These are phyloP conservation scores for Pocillopora grandis DNA, from an alignment of 92 coral and sea anemone species.

Conservation along the genomic window DNA sequence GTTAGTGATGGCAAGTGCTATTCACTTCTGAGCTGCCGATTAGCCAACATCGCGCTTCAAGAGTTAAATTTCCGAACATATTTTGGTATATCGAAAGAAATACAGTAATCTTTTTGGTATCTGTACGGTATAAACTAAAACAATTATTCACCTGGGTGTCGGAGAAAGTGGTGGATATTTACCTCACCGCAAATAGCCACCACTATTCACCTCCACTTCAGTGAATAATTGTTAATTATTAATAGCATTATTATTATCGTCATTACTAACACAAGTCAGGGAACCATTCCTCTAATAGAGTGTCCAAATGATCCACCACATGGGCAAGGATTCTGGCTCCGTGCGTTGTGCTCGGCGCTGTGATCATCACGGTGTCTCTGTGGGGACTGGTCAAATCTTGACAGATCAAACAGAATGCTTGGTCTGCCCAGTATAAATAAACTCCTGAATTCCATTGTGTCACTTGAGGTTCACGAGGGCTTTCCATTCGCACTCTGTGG, in stretches of 20 bases:
- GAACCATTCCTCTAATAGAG: conserved; percentile 91
- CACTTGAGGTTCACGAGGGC: conserved; percentile 48
- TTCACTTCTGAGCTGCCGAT: no score
- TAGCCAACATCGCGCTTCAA: no score
- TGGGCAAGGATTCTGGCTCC: conserved; percentile 78
- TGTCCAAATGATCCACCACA: conserved; percentile 92
- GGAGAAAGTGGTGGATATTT: no score
- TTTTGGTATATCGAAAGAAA: no score
- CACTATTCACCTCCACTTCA: no score
- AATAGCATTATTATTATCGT: not conserved
- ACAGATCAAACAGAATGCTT: conserved; percentile 65
- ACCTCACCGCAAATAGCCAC: no score
- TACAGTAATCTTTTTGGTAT: no score
- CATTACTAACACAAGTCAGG: conserved; percentile 84
- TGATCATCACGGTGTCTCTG: conserved; percentile 62
- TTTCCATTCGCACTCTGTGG: conserved; percentile 20
- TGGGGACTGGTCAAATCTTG: conserved; percentile 51
- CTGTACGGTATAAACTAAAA: no score
- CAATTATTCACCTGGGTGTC: no score
- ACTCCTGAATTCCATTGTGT: conserved; percentile 86
- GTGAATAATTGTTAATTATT: no score
- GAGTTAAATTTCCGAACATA: no score
- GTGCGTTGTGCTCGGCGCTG: conserved; percentile 66
- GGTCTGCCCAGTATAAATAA: conserved; percentile 63
- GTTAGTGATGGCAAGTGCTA: no score